These are phyloP conservation scores for Lithobates pipiens DNA, from an alignment of 2,797 vertebrate species.

Conservation along the genomic window DNA sequence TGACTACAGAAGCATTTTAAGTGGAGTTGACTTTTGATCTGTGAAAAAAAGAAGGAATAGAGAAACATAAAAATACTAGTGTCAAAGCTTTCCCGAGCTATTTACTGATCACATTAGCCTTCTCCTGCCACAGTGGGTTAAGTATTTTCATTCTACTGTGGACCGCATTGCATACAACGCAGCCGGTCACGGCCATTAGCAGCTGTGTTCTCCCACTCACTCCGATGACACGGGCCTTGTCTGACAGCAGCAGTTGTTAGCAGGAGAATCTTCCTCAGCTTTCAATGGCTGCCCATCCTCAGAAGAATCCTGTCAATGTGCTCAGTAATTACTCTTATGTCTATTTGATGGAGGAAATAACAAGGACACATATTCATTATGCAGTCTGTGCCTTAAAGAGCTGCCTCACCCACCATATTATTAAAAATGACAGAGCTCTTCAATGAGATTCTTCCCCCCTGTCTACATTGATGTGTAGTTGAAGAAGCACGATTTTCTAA, in stretches of 20 bases:
- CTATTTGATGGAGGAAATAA: constrained; percentile 37
- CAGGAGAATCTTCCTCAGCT: constrained; percentile 8
- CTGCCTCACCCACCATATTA: constrained; percentile 11
- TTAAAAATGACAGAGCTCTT: constrained; percentile 5
- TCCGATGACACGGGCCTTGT: constrained; percentile 15
- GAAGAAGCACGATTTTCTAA: not conserved
- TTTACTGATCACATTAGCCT: not conserved
- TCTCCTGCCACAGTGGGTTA: not conserved
- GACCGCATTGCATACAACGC: not conserved
- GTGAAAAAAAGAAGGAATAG: no score
- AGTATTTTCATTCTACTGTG: not conserved
- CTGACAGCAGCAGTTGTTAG: constrained; percentile 47
- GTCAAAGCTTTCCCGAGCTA: no score
- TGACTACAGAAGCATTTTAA: no score
- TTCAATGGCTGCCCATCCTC: constrained; percentile 22
- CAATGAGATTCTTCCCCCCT: not conserved
- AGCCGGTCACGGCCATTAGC: not conserved
- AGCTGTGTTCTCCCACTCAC: constrained; percentile 26
- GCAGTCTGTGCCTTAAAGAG: constrained; percentile 18
- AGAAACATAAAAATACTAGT: no score
- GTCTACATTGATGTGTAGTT: not conserved
- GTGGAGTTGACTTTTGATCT: no score
- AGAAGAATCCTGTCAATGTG: constrained; percentile 16
- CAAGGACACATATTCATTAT: constrained; percentile 40
- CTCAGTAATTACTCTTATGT: constrained; percentile 35